Percentiles rank a stretch among this genome's conserved stretches.
phyloP scores from a whole-genome alignment of 1,140 invertebrate species.

The Epicauta chinensis region DNA sequence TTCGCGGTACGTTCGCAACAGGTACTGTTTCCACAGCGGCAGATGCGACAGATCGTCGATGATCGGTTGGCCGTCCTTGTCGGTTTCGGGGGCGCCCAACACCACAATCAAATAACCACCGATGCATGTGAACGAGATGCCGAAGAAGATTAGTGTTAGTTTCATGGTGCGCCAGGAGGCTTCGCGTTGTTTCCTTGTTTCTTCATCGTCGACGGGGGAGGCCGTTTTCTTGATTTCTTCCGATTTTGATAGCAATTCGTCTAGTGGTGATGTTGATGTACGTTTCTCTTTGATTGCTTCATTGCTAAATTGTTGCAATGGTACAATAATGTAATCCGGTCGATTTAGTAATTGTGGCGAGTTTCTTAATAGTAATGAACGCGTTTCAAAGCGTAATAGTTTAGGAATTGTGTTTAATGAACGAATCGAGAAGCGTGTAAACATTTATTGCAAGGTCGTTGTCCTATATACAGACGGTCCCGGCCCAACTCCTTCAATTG shows the following conservation, averaged over 20 bases:
- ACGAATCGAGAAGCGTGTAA: no score
- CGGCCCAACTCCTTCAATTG: no score
- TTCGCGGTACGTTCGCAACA: slow-evolving; percentile 66
- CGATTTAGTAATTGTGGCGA: no score
- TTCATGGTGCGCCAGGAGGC: slow-evolving; percentile 51
- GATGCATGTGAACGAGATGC: slow-evolving; percentile 43
- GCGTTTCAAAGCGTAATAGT: no score
- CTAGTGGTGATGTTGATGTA: no score
- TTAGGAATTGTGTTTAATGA: no score
- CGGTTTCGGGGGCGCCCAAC: slow-evolving; percentile 63
- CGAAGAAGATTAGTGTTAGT: slow-evolving; percentile 48
- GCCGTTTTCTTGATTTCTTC: not conserved
- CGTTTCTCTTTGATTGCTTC: no score
- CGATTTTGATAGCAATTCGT: not conserved
- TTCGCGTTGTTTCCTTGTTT: slow-evolving; percentile 46
- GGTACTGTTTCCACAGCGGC: slow-evolving; percentile 63
- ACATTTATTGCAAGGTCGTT: no score
- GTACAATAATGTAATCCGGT: no score
- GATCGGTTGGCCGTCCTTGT: slow-evolving; percentile 67
- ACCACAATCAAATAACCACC: slow-evolving; percentile 52
- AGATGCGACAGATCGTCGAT: slow-evolving; percentile 72
- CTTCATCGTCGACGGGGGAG: slow-evolving; percentile 38
- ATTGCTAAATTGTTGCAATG: no score
- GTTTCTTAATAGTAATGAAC: no score
- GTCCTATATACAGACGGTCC: no score